Evolutionary conservation across 2,888 invertebrate genomes (phyloP).

Genomic region (Cantharis lateralis): DNA sequence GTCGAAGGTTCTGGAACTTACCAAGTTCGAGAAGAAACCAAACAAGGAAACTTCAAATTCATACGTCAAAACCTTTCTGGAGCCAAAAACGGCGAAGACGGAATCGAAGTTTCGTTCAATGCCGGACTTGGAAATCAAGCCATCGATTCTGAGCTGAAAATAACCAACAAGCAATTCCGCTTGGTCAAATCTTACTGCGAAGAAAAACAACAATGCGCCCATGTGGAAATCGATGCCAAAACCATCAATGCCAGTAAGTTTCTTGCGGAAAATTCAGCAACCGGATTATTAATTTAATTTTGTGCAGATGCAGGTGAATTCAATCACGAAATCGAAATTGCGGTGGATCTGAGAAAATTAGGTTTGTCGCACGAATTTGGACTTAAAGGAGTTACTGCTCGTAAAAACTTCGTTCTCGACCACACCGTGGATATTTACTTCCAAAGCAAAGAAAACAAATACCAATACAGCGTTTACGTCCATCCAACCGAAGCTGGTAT

Average conservation of each 20-base stretch:
- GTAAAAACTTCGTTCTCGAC: constrained; percentile 64
- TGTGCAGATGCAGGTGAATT: constrained; percentile 59
- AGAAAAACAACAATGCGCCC: constrained; percentile 78
- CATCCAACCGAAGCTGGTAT: constrained; percentile 68
- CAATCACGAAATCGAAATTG: constrained; percentile 67
- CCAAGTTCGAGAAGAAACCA: constrained; percentile 69
- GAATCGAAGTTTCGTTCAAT: constrained; percentile 70
- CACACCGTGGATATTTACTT: constrained; percentile 75
- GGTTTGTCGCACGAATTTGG: constrained; percentile 78
- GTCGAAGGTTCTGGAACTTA: constrained; percentile 78
- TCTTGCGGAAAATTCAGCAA: neutral
- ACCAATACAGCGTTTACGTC: constrained; percentile 69
- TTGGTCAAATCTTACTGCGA: constrained; percentile 75
- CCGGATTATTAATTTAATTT: neutral
- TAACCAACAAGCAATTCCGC: constrained; percentile 75
- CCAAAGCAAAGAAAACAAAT: constrained; percentile 71
- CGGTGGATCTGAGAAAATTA: constrained; percentile 73
- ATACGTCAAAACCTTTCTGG: constrained; percentile 63
- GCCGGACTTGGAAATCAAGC: constrained; percentile 71
- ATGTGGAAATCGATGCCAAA: constrained; percentile 70
- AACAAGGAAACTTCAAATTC: constrained; percentile 75
- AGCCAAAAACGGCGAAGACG: constrained; percentile 69
- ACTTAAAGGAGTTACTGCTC: constrained; percentile 66
- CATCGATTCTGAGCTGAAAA: constrained; percentile 70
- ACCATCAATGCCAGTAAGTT: constrained; percentile 31